These are phyloP conservation scores for Automeris io DNA, from an alignment of 2,888 invertebrate genomes.

Conservation along the genomic window DNA sequence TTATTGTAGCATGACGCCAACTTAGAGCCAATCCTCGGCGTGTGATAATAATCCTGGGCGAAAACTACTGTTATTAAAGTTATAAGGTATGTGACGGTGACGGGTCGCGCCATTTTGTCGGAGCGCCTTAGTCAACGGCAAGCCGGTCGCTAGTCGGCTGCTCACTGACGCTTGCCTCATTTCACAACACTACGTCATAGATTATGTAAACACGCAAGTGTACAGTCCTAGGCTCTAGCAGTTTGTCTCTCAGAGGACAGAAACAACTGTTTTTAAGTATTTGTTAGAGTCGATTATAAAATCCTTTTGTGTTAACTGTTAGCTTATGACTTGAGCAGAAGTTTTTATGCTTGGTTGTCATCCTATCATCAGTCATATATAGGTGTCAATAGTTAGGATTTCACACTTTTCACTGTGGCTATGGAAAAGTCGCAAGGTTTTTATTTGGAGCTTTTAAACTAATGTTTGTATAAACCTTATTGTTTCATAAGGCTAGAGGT, in stretches of 20 bases:
- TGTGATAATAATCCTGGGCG: constrained; percentile 54
- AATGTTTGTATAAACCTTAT: too few species aligned
- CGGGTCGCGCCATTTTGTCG: constrained; percentile 57
- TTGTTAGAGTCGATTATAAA: too few species aligned
- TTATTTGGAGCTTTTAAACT: too few species aligned
- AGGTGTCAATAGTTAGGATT: too few species aligned
- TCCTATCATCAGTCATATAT: too few species aligned
- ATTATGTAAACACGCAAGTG: constrained; percentile 17
- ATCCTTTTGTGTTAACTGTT: too few species aligned
- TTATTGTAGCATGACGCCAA: constrained; percentile 59
- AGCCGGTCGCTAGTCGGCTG: constrained; percentile 53
- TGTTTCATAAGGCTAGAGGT: too few species aligned
- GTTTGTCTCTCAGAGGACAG: constrained; percentile 8
- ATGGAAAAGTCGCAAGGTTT: too few species aligned
- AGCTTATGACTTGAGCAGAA: too few species aligned
- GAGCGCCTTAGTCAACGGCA: constrained; percentile 48
- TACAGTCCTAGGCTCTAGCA: not conserved
- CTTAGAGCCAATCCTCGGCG: constrained; percentile 54
- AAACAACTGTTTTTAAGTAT: not conserved
- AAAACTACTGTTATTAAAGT: constrained; percentile 32
- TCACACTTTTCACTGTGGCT: too few species aligned
- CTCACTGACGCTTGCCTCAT: constrained; percentile 56
- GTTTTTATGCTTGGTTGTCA: too few species aligned
- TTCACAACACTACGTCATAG: constrained; percentile 65
- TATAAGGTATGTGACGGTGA: constrained; percentile 41